Percentiles rank a stretch among this genome's conserved stretches.
These are phyloP conservation scores for Ophraella communa DNA, from an alignment of 2,888 invertebrate genomes.

Conservation along the genomic window DNA sequence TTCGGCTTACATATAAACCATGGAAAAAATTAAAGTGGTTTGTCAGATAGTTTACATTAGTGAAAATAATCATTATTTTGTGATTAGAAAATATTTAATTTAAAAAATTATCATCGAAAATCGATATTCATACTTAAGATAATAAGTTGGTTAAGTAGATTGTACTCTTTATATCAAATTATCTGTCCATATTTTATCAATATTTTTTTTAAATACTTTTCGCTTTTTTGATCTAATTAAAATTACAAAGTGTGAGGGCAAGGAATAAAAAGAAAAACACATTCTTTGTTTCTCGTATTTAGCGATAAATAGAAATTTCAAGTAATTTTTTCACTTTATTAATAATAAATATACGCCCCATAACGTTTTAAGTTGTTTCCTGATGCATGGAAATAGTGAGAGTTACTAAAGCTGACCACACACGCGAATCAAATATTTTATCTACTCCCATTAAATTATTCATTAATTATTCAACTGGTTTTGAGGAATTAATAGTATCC, in stretches of 20 bases:
- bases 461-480: no score
- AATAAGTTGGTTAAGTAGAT: no score
- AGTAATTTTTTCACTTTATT: background rate
- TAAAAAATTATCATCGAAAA: no score
- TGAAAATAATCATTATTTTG: background rate
- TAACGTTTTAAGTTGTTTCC: constrained; percentile 9
- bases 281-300: background rate
- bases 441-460: no score
- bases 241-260: no score
- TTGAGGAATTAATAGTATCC: no score
- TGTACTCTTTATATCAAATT: no score
- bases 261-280: background rate
- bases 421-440: background rate
- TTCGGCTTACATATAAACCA: constrained; percentile 72
- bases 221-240: no score
- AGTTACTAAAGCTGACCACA: constrained; percentile 7
- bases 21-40: background rate
- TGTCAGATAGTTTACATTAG: background rate
- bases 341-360: background rate
- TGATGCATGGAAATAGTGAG: constrained; percentile 10
- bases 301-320: background rate
- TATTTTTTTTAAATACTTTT: no score
- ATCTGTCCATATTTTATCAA: no score
- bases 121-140: no score
- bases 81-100: no score